phyloP scores from a whole-genome alignment of 2,888 invertebrate genomes.

The Perdita meconis region DNA sequence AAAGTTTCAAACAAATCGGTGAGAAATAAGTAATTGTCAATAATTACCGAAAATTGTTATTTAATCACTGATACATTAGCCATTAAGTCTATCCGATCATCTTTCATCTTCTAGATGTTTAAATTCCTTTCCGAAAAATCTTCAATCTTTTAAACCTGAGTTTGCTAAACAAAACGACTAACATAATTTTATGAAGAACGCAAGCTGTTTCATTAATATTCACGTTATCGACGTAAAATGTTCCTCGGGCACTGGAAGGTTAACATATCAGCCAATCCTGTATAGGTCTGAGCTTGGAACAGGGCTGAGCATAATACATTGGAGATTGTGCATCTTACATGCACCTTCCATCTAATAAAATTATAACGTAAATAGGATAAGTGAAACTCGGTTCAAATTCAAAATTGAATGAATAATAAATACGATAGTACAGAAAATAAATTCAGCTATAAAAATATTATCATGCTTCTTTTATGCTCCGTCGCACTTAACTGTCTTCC shows the following conservation, averaged over 20 bases:
- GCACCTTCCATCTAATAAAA: not conserved
- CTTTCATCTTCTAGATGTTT: no score
- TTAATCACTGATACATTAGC: no score
- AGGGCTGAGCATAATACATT: not conserved
- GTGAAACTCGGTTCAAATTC: not conserved
- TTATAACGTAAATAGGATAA: constrained; percentile 3
- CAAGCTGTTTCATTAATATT: constrained; percentile 25
- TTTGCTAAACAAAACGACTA: no score
- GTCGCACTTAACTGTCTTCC: no score
- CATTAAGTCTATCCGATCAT: no score
- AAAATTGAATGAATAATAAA: not conserved
- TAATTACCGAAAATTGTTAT: no score
- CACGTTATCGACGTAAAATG: constrained; percentile 21
- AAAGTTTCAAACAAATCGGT: no score
- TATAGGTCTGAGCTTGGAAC: not conserved
- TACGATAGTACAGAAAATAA: not conserved
- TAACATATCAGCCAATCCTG: not conserved
- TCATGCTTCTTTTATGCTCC: no score
- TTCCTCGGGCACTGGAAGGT: not conserved
- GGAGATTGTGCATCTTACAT: not conserved
- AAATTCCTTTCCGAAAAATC: no score
- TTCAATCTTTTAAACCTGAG: no score
- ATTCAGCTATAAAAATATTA: no score
- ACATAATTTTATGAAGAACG: constrained; percentile 2
- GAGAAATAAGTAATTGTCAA: no score